phyloP scores from a whole-genome alignment of 2,797 vertebrate species.

The Arctocebus calabarensis region DNA sequence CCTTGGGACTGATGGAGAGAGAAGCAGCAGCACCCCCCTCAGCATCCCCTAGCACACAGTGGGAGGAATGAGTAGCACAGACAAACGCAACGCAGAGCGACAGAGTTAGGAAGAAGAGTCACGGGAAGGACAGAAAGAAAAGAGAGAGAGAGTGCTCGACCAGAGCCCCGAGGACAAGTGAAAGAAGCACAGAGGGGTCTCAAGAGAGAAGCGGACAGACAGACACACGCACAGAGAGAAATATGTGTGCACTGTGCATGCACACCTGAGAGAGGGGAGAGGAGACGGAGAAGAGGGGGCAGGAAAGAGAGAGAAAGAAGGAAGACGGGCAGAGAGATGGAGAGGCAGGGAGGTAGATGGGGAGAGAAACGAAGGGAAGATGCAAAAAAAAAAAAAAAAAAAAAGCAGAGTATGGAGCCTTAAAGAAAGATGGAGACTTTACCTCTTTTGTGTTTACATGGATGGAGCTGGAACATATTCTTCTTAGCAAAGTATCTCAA shows the following conservation, averaged over 20 bases:
- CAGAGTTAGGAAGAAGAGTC: background rate
- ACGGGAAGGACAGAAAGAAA: background rate
- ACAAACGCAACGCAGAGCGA: background rate
- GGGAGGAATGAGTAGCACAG: background rate
- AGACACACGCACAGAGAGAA: background rate
- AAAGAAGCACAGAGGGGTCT: background rate
- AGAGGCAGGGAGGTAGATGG: background rate
- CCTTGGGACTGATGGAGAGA: background rate
- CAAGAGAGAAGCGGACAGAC: background rate
- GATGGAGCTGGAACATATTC: no score
- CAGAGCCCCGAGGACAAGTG: background rate
- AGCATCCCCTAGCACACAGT: background rate
- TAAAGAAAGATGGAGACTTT: no score
- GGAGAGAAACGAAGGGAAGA: background rate
- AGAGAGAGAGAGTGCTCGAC: background rate
- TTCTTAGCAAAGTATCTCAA: no score
- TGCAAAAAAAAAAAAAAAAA: no score
- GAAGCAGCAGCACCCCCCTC: background rate
- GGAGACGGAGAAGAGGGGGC: background rate
- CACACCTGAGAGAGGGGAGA: no score
- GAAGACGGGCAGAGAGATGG: background rate
- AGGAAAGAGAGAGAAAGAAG: no score
- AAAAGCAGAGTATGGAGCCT: no score
- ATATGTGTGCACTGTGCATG: no score
- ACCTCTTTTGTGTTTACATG: no score